Conservation (phyloP, 37 sponge, comb jelly and placozoan species). For the Ianthella basta region DNA sequence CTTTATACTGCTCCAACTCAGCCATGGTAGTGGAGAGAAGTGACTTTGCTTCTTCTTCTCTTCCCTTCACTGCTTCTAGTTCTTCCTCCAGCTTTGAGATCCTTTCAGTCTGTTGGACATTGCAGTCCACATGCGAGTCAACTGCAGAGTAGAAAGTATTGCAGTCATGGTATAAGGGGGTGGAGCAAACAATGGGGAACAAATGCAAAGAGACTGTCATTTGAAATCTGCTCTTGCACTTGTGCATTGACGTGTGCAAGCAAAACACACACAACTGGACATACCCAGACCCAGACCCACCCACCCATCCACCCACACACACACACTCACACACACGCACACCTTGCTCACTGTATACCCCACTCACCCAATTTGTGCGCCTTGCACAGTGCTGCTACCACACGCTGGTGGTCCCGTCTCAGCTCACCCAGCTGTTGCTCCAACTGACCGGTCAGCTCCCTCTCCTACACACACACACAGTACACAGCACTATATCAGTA, state of each 20-base stretch:
- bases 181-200: too few relatives aligned
- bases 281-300: constrained; percentile 38
- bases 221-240: not conserved
- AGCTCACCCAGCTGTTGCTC: constrained; percentile 49
- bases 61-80: constrained; percentile 20
- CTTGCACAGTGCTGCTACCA: constrained; percentile 46
- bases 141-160: not conserved
- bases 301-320: not conserved
- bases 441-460: constrained; percentile 54
- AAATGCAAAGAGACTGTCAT: not conserved
- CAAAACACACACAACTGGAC: constrained; percentile 12
- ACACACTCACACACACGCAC: constrained; percentile 17
- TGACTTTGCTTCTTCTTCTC: not conserved
- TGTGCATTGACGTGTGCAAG: not conserved
- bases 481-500: not conserved
- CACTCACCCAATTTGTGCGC: constrained; percentile 54
- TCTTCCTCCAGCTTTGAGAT: not conserved
- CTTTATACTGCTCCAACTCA: not conserved
- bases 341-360: not conserved
- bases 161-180: too few relatives aligned
- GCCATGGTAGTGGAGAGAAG: not conserved
- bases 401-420: constrained; percentile 52
- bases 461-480: not conserved
- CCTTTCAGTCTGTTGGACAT: not conserved
- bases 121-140: constrained; percentile 10